These are phyloP conservation scores for Lasioglossum lativentre DNA, from an alignment of 2,888 invertebrate genomes.

Conservation along the genomic window DNA sequence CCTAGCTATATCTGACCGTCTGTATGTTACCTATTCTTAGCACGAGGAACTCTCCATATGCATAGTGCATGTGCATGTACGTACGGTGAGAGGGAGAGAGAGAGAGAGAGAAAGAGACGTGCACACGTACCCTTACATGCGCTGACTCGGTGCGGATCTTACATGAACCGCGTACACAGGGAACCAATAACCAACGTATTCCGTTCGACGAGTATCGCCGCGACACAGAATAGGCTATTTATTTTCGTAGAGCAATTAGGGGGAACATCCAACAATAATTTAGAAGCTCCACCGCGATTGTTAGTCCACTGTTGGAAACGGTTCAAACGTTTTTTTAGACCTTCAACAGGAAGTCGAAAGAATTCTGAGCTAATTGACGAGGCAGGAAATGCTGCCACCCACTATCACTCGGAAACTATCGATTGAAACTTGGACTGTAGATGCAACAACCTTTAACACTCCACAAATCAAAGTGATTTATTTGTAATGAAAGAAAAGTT, in stretches of 20 bases:
- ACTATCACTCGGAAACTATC: neutral
- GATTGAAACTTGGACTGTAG: too few relatives aligned
- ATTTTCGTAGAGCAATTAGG: conserved; percentile 16
- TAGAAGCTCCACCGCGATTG: neutral
- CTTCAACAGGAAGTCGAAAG: neutral
- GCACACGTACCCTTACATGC: conserved; percentile 38
- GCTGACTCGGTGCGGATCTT: conserved; percentile 52
- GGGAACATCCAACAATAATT: neutral
- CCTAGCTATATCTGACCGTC: conserved; percentile 81
- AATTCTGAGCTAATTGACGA: neutral
- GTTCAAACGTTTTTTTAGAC: neutral
- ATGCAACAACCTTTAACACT: neutral
- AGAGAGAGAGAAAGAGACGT: conserved; percentile 5
- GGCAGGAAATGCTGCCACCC: neutral
- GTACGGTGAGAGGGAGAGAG: conserved; percentile 23
- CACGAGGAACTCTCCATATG: conserved; percentile 75
- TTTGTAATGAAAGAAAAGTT: neutral
- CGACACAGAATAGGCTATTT: conserved; percentile 16
- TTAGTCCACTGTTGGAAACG: neutral
- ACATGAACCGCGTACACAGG: conserved; percentile 57
- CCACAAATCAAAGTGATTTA: neutral
- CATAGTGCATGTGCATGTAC: conserved; percentile 67
- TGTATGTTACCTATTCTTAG: conserved; percentile 83
- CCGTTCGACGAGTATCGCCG: conserved; percentile 55
- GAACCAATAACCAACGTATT: conserved; percentile 68